Evolutionary conservation across 1,140 invertebrate species (phyloP).

Genomic region (Ectropis grisescens): DNA sequence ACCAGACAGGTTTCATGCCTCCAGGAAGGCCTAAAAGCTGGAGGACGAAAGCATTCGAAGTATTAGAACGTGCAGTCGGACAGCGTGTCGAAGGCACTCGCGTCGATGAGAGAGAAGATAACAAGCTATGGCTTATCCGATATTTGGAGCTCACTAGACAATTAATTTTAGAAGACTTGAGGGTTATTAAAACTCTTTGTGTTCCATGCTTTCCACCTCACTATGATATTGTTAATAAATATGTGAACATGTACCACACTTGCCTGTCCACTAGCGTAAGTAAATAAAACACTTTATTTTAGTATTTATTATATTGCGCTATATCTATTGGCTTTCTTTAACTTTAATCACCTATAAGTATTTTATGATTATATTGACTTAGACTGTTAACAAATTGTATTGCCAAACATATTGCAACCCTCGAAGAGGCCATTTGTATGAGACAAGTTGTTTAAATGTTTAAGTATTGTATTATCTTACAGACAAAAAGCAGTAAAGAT

Average conservation of each 20-base stretch:
- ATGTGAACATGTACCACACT: constrained; percentile 94
- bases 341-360: too few relatives aligned
- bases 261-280: constrained; percentile 88
- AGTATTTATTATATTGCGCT: constrained; percentile 2
- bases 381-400: too few relatives aligned
- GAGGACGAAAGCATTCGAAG: constrained; percentile 88
- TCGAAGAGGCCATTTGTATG: too few relatives aligned
- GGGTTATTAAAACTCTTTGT: constrained; percentile 93
- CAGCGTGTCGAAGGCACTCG: constrained; percentile 92
- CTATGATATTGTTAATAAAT: constrained; percentile 93
- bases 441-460: too few relatives aligned
- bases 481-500: too few relatives aligned
- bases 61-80: constrained; percentile 86
- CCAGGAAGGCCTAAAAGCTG: constrained; percentile 94
- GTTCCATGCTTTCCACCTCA: constrained; percentile 96
- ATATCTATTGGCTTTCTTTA: not conserved
- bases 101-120: constrained; percentile 89
- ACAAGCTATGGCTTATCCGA: constrained; percentile 96
- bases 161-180: constrained; percentile 91
- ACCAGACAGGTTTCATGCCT: constrained; percentile 89
- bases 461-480: too few relatives aligned
- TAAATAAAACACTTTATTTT: constrained; percentile 23
- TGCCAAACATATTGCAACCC: too few relatives aligned
- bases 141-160: constrained; percentile 84
- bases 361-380: not conserved